Conservation (phyloP, 1,140 invertebrate genomes). For the Grapholita molesta region DNA sequence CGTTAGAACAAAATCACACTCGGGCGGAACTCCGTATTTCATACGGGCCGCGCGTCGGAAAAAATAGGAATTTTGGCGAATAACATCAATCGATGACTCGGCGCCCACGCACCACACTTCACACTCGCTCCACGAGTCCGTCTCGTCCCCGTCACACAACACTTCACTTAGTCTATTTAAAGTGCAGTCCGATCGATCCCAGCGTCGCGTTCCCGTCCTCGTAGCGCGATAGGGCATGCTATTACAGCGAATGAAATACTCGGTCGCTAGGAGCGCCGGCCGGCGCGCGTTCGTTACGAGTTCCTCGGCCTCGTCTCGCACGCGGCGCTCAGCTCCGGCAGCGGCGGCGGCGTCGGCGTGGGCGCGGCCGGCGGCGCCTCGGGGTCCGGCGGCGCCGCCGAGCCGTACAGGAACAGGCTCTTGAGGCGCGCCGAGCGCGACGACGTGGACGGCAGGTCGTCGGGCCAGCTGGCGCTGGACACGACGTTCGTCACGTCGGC, state of each 20-base stretch:
- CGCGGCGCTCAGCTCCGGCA: slow-evolving; percentile 13
- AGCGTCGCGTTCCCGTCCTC: background rate
- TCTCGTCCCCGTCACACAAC: background rate
- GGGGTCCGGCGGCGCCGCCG: slow-evolving; percentile 46
- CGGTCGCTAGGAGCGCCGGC: background rate
- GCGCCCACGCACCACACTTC: background rate
- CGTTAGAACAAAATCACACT: background rate
- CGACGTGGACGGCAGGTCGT: slow-evolving; percentile 51
- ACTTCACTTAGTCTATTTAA: background rate
- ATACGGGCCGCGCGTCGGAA: background rate
- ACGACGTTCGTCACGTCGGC: slow-evolving; percentile 46
- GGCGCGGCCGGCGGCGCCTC: slow-evolving; percentile 28
- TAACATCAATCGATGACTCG: background rate
- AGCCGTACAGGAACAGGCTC: slow-evolving; percentile 59
- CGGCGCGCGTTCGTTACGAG: slow-evolving; percentile 4
- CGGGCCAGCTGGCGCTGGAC: slow-evolving; percentile 53
- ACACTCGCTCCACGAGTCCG: background rate
- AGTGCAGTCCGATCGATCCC: background rate
- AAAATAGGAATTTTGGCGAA: background rate
- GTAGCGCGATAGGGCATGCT: background rate
- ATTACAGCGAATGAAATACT: background rate
- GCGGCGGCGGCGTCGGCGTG: slow-evolving; percentile 17
- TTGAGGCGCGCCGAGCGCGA: slow-evolving; percentile 49
- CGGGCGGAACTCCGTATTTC: too few relatives aligned
- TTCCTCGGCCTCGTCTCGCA: slow-evolving; percentile 22